These are phyloP conservation scores for Autographa pulchrina DNA, from an alignment of 2,888 invertebrate species.

Conservation along the genomic window DNA sequence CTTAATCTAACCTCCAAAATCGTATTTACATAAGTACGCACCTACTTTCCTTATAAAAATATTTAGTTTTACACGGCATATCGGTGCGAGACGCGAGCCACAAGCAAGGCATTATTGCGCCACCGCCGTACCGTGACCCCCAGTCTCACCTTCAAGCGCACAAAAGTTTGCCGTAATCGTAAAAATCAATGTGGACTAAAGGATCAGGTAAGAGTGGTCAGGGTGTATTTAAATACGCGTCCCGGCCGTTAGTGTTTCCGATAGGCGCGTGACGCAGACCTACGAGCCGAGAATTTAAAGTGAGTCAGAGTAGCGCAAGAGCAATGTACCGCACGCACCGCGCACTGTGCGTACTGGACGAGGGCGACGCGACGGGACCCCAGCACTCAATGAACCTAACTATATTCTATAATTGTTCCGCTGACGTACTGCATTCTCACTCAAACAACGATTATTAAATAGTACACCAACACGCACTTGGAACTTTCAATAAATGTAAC, in stretches of 20 bases:
- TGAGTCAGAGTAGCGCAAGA: conserved; percentile 64
- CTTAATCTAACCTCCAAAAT: conserved; percentile 52
- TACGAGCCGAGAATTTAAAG: conserved; percentile 80
- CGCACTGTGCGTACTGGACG: conserved; percentile 43
- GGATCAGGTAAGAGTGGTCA: conserved; percentile 48
- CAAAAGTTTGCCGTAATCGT: conserved; percentile 21
- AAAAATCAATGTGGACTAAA: conserved; percentile 48
- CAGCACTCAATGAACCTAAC: conserved; percentile 38
- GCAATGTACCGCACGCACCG: conserved; percentile 55
- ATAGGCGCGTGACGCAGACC: conserved; percentile 82
- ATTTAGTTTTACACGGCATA: conserved; percentile 57
- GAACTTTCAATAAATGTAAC: conserved; percentile 40
- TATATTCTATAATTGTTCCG: conserved; percentile 58
- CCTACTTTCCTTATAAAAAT: conserved; percentile 57
- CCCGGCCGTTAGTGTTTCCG: conserved; percentile 85
- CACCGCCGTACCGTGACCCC: conserved; percentile 44
- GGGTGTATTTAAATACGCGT: conserved; percentile 77
- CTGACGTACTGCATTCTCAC: conserved; percentile 48
- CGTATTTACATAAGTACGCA: conserved; percentile 29
- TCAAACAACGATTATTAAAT: conserved; percentile 40
- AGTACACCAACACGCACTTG: conserved; percentile 22
- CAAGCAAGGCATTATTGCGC: conserved; percentile 51
- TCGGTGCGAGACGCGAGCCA: conserved; percentile 47
- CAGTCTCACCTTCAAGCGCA: conserved; percentile 53
- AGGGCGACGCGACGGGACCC: not conserved